Evolutionary conservation across 2,888 invertebrate species (phyloP).

Genomic region (Coelopa pilipes): DNA sequence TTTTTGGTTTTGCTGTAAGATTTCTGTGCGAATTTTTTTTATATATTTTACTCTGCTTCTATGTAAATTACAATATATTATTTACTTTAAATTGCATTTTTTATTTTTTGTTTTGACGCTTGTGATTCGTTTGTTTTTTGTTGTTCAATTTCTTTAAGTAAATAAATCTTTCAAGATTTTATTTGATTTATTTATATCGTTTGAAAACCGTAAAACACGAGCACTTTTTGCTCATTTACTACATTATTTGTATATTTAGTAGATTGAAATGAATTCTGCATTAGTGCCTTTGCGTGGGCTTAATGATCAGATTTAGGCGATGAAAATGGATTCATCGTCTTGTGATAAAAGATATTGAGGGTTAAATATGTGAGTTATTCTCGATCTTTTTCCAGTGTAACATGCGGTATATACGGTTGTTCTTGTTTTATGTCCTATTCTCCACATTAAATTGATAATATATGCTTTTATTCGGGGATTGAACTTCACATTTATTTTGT

Average conservation of each 20-base stretch:
- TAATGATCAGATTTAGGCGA: not conserved
- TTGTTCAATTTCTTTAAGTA: no score
- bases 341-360: constrained; percentile 3
- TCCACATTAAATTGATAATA: constrained; percentile 12
- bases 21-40: not conserved
- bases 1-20: not conserved
- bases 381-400: constrained; percentile 34
- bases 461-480: not conserved
- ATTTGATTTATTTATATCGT: constrained; percentile 1
- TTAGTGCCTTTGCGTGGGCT: constrained; percentile 5
- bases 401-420: constrained; percentile 18
- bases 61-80: not conserved
- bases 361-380: constrained; percentile 10
- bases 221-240: constrained; percentile 10
- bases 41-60: not conserved
- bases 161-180: no score
- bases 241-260: constrained; percentile 4
- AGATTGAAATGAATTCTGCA: not conserved
- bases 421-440: constrained; percentile 6
- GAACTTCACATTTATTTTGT: constrained; percentile 16
- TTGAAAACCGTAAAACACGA: constrained; percentile 20
- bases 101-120: constrained; percentile 19
- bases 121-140: not conserved
- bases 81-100: constrained; percentile 16
- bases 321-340: not conserved